phyloP scores from a whole-genome alignment of 1,140 invertebrate species.

The Bombus waltoni region DNA sequence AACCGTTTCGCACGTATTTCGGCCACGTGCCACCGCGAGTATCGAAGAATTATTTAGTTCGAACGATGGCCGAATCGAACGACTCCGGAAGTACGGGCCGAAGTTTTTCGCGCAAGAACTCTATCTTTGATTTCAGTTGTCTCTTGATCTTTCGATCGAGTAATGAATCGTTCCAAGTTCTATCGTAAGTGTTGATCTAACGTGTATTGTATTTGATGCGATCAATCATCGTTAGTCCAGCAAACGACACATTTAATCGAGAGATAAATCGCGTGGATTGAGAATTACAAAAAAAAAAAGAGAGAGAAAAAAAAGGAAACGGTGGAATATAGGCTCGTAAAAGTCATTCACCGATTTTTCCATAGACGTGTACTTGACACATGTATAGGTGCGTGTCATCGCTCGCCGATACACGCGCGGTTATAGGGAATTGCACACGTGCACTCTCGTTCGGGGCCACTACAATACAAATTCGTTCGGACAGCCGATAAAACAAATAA shows the following conservation, averaged over 20 bases:
- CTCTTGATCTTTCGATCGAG: no score
- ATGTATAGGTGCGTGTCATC: constrained; percentile 50
- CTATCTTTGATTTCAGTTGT: no score
- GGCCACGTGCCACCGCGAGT: neutral
- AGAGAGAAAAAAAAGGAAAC: neutral
- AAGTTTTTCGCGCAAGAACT: no score
- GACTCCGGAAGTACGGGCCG: no score
- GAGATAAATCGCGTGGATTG: neutral
- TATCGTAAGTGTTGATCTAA: no score
- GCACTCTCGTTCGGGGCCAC: constrained; percentile 6
- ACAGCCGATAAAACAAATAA: constrained; percentile 61
- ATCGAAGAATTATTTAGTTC: neutral
- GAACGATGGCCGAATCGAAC: no score
- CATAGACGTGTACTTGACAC: constrained; percentile 55
- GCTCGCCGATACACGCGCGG: neutral
- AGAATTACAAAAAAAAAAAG: neutral
- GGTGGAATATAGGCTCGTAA: constrained; percentile 11
- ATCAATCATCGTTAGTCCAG: constrained; percentile 28
- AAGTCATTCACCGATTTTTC: constrained; percentile 51
- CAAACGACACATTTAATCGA: neutral
- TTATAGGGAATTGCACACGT: neutral
- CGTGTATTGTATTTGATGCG: no score
- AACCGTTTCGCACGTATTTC: neutral
- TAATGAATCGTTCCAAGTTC: no score
- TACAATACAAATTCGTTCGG: constrained; percentile 43